Percentiles rank a stretch among this genome's conserved stretches.
Conservation (phyloP, 2,888 invertebrate genomes). For the Phoronis australis region DNA sequence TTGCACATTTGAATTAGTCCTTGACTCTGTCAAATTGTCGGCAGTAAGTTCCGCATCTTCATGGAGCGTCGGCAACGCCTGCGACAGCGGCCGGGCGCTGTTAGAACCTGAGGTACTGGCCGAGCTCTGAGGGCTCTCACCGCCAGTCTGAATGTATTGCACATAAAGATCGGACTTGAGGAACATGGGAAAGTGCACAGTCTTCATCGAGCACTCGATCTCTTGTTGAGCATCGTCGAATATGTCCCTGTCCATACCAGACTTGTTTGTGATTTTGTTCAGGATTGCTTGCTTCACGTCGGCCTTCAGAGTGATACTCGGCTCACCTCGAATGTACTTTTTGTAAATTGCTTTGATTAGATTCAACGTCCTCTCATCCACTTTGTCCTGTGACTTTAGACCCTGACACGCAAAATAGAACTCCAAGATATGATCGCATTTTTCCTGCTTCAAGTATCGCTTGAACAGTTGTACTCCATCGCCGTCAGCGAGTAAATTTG, state of each 20-base stretch:
- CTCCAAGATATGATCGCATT: conserved; percentile 38
- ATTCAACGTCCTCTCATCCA: conserved; percentile 60
- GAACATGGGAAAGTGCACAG: conserved; percentile 87
- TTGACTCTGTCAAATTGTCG: neutral
- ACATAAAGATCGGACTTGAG: conserved; percentile 88
- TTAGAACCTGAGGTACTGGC: conserved; percentile 40
- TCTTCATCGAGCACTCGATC: conserved; percentile 76
- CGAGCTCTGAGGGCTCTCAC: conserved; percentile 44
- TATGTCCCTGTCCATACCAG: conserved; percentile 67
- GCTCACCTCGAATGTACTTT: conserved; percentile 64
- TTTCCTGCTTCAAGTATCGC: conserved; percentile 51
- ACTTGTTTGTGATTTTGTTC: conserved; percentile 30
- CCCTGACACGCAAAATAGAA: conserved; percentile 78
- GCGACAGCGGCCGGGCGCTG: conserved; percentile 38
- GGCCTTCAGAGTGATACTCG: conserved; percentile 71
- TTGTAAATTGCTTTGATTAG: conserved; percentile 66
- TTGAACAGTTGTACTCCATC: conserved; percentile 85
- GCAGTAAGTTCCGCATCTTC: conserved; percentile 71
- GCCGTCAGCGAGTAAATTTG: conserved; percentile 77
- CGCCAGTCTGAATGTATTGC: conserved; percentile 46
- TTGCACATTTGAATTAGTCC: neutral
- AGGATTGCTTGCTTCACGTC: conserved; percentile 71
- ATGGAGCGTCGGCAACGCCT: conserved; percentile 67
- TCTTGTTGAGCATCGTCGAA: conserved; percentile 80
- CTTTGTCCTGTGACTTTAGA: conserved; percentile 52